Evolutionary conservation across 2,113 vertebrate genomes (phyloP), one percentile per base, ranked within the genome.

Genomic region (Hippolais icterina): DNA sequence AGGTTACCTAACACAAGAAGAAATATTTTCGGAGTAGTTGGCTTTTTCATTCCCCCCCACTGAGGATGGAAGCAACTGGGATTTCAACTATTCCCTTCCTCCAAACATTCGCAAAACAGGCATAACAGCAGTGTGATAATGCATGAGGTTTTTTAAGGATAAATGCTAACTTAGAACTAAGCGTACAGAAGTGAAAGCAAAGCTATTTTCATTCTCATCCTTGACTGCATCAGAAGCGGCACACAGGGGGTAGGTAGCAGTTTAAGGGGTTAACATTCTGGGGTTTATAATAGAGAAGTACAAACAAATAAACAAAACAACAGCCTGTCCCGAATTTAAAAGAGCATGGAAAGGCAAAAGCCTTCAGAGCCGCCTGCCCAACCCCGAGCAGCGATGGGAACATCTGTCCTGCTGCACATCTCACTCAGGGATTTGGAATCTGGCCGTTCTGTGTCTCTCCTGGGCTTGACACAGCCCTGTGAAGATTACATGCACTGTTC

Each of bases 1-100:
- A 91, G 59, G 60, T 96, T 96, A 93, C 93, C 84, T 87, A 93
- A 93, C 63, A 72, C 74, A 83, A 52, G 4, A 65, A 80, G 84
- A 86, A 93, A 59, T 49, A 91, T 90, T 76, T 91, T 80, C 90
- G 44, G 64, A 70, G 63, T 27, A 46, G 46, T 1, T 80, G 75
- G 44, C 75, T 92, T 88, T 77, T 80, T 80, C 57, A 24, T 31
- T 11, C 28, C 33, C 31, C 54, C 27, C 3, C 20, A 42, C n/a
- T 4, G 10, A 27, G 17, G 49, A 47, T 0, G 5, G 53, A 78
- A 93, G 44, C 52, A 86, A 71, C 47, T 29, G 72, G 25, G 83
- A 83, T 87, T 89, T 89, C 85, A 75, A 24, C 11, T 53, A 41
- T 83, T 76, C 44, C 9, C 25, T 52, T 35, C 64, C 35, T 49